Conservation (phyloP, 2,888 invertebrate genomes). For the Gisinianus flammeolus region DNA sequence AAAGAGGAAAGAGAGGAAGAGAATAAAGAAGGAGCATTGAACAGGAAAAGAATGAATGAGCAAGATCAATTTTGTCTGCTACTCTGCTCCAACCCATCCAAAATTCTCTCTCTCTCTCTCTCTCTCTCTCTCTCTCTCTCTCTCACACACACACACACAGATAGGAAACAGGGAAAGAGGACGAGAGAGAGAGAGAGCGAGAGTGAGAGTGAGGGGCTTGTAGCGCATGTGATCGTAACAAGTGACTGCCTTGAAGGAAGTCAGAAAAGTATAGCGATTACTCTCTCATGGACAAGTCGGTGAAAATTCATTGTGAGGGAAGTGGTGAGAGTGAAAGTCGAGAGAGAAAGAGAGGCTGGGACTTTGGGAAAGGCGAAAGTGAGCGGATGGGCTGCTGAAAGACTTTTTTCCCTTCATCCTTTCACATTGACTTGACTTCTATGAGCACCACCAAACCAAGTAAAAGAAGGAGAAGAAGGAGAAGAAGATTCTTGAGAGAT, state of each 20-base stretch:
- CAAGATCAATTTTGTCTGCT: conserved; percentile 26
- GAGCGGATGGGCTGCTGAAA: neutral
- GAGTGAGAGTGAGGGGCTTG: no score
- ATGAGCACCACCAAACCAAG: neutral
- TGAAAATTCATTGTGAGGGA: conserved; percentile 25
- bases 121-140: no score
- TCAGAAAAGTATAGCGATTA: conserved; percentile 17
- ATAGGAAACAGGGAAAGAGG: no score
- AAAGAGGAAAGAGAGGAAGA: neutral
- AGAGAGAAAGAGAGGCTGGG: neutral
- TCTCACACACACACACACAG: no score
- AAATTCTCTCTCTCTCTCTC: no score
- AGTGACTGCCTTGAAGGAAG: conserved; percentile 4
- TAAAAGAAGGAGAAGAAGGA: neutral
- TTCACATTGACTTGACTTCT: neutral
- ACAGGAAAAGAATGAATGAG: conserved; percentile 29
- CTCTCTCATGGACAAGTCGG: conserved; percentile 24
- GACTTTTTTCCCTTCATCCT: conserved; percentile 1
- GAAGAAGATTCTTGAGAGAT: neutral
- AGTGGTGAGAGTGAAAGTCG: neutral
- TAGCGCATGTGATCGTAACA: no score
- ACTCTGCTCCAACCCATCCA: neutral
- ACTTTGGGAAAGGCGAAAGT: neutral
- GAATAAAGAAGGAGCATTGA: conserved; percentile 1
- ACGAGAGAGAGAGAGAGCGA: conserved; percentile 8